Evolutionary conservation across 2,797 vertebrate genomes (phyloP), one percentile per base, ranked within the genome.

Genomic region (Champsocephalus gunnari): DNA sequence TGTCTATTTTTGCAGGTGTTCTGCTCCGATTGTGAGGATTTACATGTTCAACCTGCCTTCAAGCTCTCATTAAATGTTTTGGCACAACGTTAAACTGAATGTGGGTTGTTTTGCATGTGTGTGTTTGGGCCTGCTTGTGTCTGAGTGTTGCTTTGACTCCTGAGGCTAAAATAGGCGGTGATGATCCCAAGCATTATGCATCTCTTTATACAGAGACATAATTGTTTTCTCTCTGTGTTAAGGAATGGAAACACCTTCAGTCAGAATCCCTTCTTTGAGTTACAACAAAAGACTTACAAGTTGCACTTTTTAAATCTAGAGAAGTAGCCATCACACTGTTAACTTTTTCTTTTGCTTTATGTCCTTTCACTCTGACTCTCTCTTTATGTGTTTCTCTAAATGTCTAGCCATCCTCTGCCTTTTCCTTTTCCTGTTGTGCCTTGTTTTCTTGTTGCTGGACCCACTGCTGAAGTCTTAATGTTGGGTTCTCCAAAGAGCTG

Each of bases 1-100:
- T 93, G 92, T 92, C 89, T 94, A 91, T 94, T 95, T 95, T 93
- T 94, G 87, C 94, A 95, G 94, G 95, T 95, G 94, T 95, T 89
- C 86, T 13, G 21, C 77, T 89, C 71, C 85, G 81, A 89, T 92
- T 85, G 67, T 47, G 79, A 88, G 81, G 83, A 88, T 89, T 91
- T 92, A 84, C 85, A 77, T 86, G 82, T 87, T 83, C 66, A 71
- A 21, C 28, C 79, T 54, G 57, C 71, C 75, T 81, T 66, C 28
- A 19, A 86, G 76, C 72, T 17, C 74, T 82, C 48, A 77, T 87
- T 88, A 81, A 79, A 86, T 73, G 32, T 73, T 71, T 54, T 80
- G 74, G 63, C 81, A 69, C 67, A 77, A 67, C 59, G 70, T 50
- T 72, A 45, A 79, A 75, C 79, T 57, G 61, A 80, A 51, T 79